Percentiles rank a stretch among this genome's conserved stretches.
Evolutionary conservation across 2,888 invertebrate species (phyloP).

Genomic region (Cataglyphis livida): DNA sequence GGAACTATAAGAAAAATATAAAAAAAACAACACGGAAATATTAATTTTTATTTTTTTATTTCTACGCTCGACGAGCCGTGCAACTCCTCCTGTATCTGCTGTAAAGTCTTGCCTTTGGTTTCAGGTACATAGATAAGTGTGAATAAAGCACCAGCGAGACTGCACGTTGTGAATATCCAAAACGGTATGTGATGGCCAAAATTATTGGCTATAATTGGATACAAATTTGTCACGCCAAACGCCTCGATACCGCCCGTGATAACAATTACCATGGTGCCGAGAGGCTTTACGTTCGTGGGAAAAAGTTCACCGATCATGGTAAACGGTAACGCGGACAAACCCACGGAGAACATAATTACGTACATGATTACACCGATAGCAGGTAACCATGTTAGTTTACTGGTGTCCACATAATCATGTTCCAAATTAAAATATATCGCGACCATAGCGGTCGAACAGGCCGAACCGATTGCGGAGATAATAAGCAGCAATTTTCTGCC

Average conservation of each 20-base stretch:
- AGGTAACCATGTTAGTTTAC: constrained; percentile 61
- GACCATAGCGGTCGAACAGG: constrained; percentile 55
- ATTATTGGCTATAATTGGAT: constrained; percentile 46
- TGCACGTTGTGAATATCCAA: constrained; percentile 61
- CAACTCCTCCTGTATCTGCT: constrained; percentile 65
- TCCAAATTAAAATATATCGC: constrained; percentile 63
- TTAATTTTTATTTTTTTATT: neutral
- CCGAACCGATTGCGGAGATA: constrained; percentile 61
- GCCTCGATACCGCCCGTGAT: constrained; percentile 6
- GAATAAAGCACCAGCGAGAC: constrained; percentile 44
- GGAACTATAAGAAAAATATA: neutral
- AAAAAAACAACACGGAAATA: neutral
- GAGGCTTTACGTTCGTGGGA: constrained; percentile 70
- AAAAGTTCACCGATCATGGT: constrained; percentile 68
- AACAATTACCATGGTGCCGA: constrained; percentile 48
- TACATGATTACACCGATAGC: constrained; percentile 62
- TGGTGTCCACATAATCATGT: neutral
- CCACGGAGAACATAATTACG: constrained; percentile 61
- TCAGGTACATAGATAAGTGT: constrained; percentile 64
- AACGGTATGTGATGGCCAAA: constrained; percentile 59
- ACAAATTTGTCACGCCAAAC: constrained; percentile 55
- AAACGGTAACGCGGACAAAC: constrained; percentile 65
- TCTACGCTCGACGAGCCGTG: neutral
- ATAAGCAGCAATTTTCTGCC: constrained; percentile 65
- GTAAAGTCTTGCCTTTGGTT: constrained; percentile 69